Evolutionary conservation across 2,113 vertebrate genomes (phyloP), one percentile per base, ranked within the genome.

Genomic region (Stercorarius parasiticus): DNA sequence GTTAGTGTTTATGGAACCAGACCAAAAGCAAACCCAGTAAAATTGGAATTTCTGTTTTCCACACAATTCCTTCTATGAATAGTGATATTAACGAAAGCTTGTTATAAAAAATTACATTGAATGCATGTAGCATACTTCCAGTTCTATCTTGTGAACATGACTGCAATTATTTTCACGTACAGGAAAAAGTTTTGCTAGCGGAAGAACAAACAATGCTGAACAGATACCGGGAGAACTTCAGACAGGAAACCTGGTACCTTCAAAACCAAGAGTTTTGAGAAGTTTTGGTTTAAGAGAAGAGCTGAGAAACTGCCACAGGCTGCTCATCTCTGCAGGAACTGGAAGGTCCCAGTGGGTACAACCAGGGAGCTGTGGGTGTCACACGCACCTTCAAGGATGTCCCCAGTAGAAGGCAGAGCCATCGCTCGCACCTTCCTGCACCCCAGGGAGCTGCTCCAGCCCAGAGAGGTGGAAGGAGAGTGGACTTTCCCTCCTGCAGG

Each of bases 391-490:
- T 42, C 14, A 73, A 13, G 40, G 30, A 16, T 20, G 6, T 23
- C 13, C 56, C 55, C 55, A 32, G 53, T 15, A 14, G 52, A 61
- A 53, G 43, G 29, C 42, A 66, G 64, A 61, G 43, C 64, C 49
- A 13, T 30, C 1, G 0, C 38, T 52, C 5, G 0, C 53, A 30
- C 34, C 36, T 1, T 52, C 15, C 2, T 5, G 2, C 13, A 8
- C 11, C 55, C 15, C 21, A 19, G 55, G 64, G 47, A 94, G 61
- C 42, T 56, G 45, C 8, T 25, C 30, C 45, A 53, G 69, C 65
- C n/a, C 2, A 0, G 47, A 52, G 52, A 47, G 32, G 25, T 47
- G 62, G 59, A 49, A 74, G 15, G 47, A 91, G 34, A 56, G 7
- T 15, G 26, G 26, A 9, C 6, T 53, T 86, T 30, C 26, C 65